Evolutionary conservation across 2,797 vertebrate genomes (phyloP).

Genomic region (Falco novaeseelandiae): DNA sequence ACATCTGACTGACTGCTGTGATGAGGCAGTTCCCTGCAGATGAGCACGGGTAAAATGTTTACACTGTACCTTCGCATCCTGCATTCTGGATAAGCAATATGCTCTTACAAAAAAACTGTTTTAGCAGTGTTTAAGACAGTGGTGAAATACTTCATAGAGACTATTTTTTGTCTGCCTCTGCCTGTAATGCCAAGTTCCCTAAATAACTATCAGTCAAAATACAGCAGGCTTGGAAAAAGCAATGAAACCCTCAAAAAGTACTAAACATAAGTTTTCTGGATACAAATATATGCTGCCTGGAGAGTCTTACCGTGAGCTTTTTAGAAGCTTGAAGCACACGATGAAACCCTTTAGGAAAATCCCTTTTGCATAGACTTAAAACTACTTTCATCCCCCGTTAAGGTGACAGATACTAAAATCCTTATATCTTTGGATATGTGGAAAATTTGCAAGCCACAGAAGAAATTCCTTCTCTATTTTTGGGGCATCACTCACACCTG

Average conservation of each 20-base stretch:
- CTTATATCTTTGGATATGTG: not conserved
- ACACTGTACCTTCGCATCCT: rapidly evolving
- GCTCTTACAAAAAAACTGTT: not conserved
- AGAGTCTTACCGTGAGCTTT: not conserved
- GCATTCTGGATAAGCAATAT: not conserved
- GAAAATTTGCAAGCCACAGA: not conserved
- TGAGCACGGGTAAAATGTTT: not conserved
- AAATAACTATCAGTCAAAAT: not conserved
- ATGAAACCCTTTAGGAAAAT: not conserved
- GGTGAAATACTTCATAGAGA: not conserved
- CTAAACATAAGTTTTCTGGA: not conserved
- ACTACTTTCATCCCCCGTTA: not conserved
- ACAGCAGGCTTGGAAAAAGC: not conserved
- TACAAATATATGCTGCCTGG: not conserved
- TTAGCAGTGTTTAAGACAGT: not conserved
- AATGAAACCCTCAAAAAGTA: not conserved
- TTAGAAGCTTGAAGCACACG: not conserved
- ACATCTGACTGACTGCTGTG: rapidly evolving
- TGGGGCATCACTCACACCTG: not conserved
- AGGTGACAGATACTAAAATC: not conserved
- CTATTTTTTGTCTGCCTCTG: not conserved
- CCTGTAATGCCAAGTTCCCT: not conserved
- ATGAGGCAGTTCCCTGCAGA: not conserved
- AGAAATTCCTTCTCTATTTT: not conserved
- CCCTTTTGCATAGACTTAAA: not conserved